These are phyloP conservation scores for Drosophila navojoa DNA, from an alignment of 1,140 invertebrate genomes.

Conservation along the genomic window DNA sequence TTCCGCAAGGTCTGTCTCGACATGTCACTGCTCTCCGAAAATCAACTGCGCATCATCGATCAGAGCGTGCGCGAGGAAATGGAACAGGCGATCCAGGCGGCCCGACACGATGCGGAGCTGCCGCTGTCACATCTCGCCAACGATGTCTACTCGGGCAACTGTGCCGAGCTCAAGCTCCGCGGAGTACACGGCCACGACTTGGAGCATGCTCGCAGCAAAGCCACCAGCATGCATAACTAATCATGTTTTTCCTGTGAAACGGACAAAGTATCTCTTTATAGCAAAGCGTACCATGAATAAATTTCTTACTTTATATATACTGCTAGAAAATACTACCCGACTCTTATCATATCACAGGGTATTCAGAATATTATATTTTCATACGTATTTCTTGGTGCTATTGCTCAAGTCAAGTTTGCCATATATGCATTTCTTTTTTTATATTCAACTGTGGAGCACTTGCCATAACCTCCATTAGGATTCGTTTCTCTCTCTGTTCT, in stretches of 20 bases:
- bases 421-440: background rate
- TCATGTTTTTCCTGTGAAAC: background rate
- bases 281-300: background rate
- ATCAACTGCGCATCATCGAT: conserved; percentile 85
- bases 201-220: conserved; percentile 14
- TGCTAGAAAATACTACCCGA: no score
- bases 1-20: conserved; percentile 89
- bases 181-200: conserved; percentile 40
- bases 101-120: conserved; percentile 91
- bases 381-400: no score
- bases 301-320: background rate
- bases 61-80: conserved; percentile 89
- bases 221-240: background rate
- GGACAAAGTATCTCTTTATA: no score
- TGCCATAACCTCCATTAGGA: conserved; percentile 63
- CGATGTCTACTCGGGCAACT: conserved; percentile 90
- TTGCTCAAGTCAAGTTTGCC: background rate
- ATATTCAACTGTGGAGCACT: conserved; percentile 4
- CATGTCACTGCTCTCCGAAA: conserved; percentile 84
- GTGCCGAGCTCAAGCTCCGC: conserved; percentile 42
- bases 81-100: conserved; percentile 88
- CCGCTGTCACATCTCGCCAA: conserved; percentile 91
- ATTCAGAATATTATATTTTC: no score
- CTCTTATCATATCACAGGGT: no score
- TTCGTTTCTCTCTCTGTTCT: conserved; percentile 37